Evolutionary conservation across 2,888 invertebrate species (phyloP), one percentile per base, ranked within the genome.

Genomic region (Strigamia transsilvanica): DNA sequence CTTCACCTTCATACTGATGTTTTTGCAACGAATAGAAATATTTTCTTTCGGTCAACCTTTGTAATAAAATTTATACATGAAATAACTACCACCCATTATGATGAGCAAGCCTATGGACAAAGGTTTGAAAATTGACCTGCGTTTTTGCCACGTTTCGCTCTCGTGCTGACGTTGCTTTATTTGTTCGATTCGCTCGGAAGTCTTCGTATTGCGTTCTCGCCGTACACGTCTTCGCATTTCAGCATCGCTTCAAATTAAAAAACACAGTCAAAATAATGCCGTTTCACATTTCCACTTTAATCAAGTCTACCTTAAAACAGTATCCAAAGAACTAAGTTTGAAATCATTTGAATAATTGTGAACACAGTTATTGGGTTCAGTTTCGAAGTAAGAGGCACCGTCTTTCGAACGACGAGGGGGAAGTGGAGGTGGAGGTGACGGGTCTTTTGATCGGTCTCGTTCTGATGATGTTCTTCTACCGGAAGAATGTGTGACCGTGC

Each of bases 91-190:
- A 51, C 85, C 84, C 82, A 85, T 73, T 12, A 83, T 12, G 21
- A 80, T 80, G 66, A 84, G 83, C 51, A 84, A 79, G 73, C 84
- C 83, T 79, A 84, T 79, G 82, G 84, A 84, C 82, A 85, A 42
- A 32, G 83, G 83, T 83, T 84, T 85, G 56, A 85, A 82, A 80
- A 84, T 82, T 82, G 84, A 84, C 83, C 84, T 84, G 82, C 85
- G 83, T 66, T 82, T 82, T 46, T 78, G 83, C 84, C 85, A 83
- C 23, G 82, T 61, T 83, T 85, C 85, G 27, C 84, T 79, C 13
- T 84, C 84, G 34, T 83, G 83, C 79, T 84, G 84, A 56, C 84
- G 83, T 73, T 80, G 83, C 66, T 84, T 83, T 23, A 85, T 85
- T 79, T 83, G 83, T 27, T 84, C 83, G 6, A 85, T 83, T 73